Evolutionary conservation across 2,113 vertebrate species (phyloP).

Genomic region (Drymodes brunneopygia): DNA sequence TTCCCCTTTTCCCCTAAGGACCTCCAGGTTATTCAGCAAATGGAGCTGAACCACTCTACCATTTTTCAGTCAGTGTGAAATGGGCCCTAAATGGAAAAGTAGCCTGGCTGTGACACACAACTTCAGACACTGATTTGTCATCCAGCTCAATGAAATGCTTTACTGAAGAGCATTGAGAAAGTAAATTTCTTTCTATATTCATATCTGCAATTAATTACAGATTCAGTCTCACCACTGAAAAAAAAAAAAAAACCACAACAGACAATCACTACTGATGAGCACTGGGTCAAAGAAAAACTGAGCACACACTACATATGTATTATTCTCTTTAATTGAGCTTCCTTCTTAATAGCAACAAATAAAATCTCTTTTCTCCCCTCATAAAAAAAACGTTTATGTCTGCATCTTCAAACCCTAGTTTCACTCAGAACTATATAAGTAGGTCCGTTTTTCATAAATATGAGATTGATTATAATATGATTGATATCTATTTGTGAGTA

Average conservation of each 20-base stretch:
- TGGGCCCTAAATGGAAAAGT: constrained; percentile 59
- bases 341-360: constrained; percentile 35
- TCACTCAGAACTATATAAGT: neutral
- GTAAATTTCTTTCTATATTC: constrained; percentile 56
- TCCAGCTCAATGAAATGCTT: neutral
- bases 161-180: neutral
- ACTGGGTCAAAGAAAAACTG: neutral
- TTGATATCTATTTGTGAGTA: neutral
- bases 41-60: constrained; percentile 24
- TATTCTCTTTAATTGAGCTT: constrained; percentile 30
- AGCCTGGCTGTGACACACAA: constrained; percentile 27
- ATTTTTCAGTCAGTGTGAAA: constrained; percentile 31
- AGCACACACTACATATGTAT: neutral
- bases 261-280: neutral
- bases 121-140: constrained; percentile 58
- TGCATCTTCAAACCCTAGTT: neutral
- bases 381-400: neutral
- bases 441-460: neutral
- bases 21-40: constrained; percentile 41
- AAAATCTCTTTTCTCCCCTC: neutral
- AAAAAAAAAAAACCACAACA: constrained; percentile 10
- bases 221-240: constrained; percentile 21
- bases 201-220: constrained; percentile 57
- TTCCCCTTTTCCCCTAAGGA: constrained; percentile 39
- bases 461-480: neutral